Evolutionary conservation across 2,113 vertebrate genomes (phyloP).

Genomic region (Phasianus colchicus): DNA sequence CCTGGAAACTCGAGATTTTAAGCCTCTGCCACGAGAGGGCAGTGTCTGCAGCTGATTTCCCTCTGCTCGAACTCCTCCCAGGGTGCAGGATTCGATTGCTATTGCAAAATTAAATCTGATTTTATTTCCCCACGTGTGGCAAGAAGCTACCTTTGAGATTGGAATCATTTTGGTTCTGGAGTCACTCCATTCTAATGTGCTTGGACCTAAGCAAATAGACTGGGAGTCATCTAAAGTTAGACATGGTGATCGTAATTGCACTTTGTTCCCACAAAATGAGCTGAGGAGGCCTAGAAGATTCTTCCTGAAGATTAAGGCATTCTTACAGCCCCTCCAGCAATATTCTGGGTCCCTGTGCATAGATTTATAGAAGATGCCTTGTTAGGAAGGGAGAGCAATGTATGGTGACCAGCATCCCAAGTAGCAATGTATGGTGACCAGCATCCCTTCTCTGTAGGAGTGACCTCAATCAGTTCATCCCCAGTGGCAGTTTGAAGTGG

Average conservation of each 20-base stretch:
- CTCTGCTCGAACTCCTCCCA: background rate
- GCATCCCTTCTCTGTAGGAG: too few relatives aligned
- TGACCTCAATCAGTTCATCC: background rate
- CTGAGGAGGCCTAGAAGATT: background rate
- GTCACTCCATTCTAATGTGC: background rate
- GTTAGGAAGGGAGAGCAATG: background rate
- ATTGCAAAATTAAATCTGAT: background rate
- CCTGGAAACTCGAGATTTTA: background rate
- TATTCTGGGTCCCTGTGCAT: accelerated
- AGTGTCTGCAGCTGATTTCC: constrained; percentile 53
- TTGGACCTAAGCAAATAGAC: background rate
- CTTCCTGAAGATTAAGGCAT: background rate
- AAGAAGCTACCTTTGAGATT: background rate
- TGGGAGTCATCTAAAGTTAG: constrained; percentile 37
- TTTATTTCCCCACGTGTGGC: constrained; percentile 1
- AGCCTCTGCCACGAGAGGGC: constrained; percentile 70
- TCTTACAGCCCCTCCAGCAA: background rate
- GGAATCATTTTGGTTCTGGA: background rate
- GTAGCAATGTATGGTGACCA: background rate
- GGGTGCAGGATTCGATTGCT: accelerated
- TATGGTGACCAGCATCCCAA: background rate
- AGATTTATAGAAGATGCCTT: background rate
- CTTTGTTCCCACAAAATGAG: background rate
- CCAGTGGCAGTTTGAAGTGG: background rate
- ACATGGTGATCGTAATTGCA: background rate